Conservation (phyloP, 2,113 vertebrate genomes). For the Nymphicus hollandicus region DNA sequence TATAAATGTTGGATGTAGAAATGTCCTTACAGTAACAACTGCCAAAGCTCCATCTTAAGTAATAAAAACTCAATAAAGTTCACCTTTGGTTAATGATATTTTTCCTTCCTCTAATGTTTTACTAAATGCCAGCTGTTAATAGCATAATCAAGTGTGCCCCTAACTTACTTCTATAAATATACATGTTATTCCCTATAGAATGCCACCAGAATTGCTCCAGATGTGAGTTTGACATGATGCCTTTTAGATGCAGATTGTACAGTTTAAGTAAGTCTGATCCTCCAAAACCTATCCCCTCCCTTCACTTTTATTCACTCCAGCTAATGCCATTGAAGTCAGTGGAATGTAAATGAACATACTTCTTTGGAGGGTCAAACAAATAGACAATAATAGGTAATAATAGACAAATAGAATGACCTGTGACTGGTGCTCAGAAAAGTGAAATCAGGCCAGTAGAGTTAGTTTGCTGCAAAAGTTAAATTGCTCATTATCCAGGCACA, state of each 20-base stretch:
- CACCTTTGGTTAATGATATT: not conserved
- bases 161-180: not conserved
- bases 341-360: accelerated
- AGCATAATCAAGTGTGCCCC: not conserved
- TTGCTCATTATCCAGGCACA: not conserved
- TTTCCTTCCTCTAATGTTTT: not conserved
- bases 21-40: not conserved
- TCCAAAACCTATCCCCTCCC: not conserved
- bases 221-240: not conserved
- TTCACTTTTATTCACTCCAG: not conserved
- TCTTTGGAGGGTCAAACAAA: not conserved
- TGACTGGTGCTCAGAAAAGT: not conserved
- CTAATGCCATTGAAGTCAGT: not conserved
- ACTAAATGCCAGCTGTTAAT: not conserved
- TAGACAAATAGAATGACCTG: not conserved
- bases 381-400: not conserved
- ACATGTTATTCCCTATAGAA: not conserved
- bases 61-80: not conserved
- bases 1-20: not conserved
- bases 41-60: not conserved
- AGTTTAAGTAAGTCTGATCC: not conserved
- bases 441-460: not conserved
- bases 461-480: not conserved
- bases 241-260: not conserved
- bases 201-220: not conserved